Conservation (phyloP, 2,113 vertebrate genomes). For the Seriola rivoliana region DNA sequence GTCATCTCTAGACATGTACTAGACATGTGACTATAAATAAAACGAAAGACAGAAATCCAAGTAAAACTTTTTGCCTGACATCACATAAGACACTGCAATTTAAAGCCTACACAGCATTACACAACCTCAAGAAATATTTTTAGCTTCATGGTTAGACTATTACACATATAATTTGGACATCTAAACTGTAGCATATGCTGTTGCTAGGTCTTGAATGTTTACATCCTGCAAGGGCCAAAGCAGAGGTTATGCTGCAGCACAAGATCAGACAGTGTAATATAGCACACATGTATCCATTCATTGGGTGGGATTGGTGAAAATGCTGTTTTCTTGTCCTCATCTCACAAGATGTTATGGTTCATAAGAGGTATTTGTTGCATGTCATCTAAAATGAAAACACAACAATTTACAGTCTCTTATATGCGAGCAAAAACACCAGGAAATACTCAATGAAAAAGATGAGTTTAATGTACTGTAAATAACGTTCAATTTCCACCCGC, state of each 20-base stretch:
- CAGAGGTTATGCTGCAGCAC: background rate
- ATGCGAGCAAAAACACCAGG: conserved; percentile 1
- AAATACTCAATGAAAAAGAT: conserved; percentile 30
- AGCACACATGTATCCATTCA: background rate
- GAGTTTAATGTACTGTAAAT: conserved; percentile 63
- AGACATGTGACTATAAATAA: too few species aligned
- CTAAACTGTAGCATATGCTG: background rate
- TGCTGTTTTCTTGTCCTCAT: conserved; percentile 1
- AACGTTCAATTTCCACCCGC: conserved; percentile 13
- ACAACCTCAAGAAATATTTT: too few species aligned
- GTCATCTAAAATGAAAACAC: conserved; percentile 37
- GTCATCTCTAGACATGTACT: too few species aligned
- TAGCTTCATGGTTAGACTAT: too few species aligned
- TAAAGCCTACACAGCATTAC: too few species aligned
- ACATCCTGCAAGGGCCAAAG: background rate
- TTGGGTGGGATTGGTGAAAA: background rate
- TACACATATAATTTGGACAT: too few species aligned
- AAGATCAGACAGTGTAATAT: background rate
- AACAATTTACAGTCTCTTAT: background rate
- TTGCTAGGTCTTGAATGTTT: background rate
- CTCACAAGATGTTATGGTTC: conserved; percentile 29
- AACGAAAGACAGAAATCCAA: too few species aligned
- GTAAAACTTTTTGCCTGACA: too few species aligned
- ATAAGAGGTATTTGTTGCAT: conserved; percentile 34
- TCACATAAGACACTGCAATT: too few species aligned